These are phyloP conservation scores for Pegoplata infirma DNA, from an alignment of 2,888 invertebrate species.

Conservation along the genomic window DNA sequence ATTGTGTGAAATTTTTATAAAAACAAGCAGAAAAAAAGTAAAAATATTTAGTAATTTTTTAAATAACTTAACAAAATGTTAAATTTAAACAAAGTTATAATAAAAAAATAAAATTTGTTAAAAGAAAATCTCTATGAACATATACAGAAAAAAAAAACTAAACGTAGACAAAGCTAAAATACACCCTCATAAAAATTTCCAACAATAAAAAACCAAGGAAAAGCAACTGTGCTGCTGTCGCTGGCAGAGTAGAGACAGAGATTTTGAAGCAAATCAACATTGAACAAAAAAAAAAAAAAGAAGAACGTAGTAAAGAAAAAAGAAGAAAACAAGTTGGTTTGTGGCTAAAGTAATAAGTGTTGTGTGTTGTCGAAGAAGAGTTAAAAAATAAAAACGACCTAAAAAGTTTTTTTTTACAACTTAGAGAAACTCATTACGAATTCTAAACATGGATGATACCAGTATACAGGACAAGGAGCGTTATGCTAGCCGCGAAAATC, in stretches of 20 bases:
- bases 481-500: slow-evolving; percentile 98
- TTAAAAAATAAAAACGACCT: slow-evolving; percentile 35
- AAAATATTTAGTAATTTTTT: too few species aligned
- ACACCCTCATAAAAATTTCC: slow-evolving; percentile 46
- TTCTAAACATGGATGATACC: slow-evolving; percentile 88
- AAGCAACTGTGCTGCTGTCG: slow-evolving; percentile 8
- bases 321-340: slow-evolving; percentile 24
- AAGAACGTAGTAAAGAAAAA: slow-evolving; percentile 21
- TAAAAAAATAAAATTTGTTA: background rate
- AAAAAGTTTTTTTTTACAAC: slow-evolving; percentile 22
- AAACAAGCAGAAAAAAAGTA: background rate
- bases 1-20: slow-evolving; percentile 4
- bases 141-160: slow-evolving; percentile 30
- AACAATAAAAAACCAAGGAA: background rate
- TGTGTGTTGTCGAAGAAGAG: slow-evolving; percentile 13
- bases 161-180: slow-evolving; percentile 59
- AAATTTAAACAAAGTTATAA: background rate
- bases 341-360: slow-evolving; percentile 7
- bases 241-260: slow-evolving; percentile 13
- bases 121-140: background rate
- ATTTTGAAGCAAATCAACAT: background rate
- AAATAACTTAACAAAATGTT: background rate
- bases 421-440: slow-evolving; percentile 45
- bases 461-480: slow-evolving; percentile 97
- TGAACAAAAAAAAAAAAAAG: background rate